These are phyloP conservation scores for Cybosia mesomella DNA, from an alignment of 2,888 invertebrate species.

Conservation along the genomic window DNA sequence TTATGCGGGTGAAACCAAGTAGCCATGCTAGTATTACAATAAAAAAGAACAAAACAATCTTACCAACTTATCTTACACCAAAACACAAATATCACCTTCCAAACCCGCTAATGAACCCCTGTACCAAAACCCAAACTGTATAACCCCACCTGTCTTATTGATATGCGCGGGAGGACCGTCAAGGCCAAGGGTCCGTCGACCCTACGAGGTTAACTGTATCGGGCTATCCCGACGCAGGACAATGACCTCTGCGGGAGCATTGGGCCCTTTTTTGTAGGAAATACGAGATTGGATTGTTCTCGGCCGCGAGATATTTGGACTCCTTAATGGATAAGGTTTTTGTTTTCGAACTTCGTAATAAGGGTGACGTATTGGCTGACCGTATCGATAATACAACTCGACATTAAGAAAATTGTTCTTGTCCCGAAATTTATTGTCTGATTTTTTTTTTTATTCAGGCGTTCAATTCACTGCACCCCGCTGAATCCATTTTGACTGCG, in stretches of 20 bases:
- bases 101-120: constrained; percentile 10
- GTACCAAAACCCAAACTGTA: neutral
- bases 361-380: neutral
- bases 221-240: constrained; percentile 52
- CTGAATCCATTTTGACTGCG: too few relatives aligned
- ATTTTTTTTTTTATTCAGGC: too few relatives aligned
- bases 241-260: constrained; percentile 40
- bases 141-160: constrained; percentile 52
- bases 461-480: too few relatives aligned
- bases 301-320: constrained; percentile 11
- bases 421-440: too few relatives aligned
- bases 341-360: neutral
- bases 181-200: constrained; percentile 53
- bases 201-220: constrained; percentile 46
- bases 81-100: constrained; percentile 6
- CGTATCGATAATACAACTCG: neutral
- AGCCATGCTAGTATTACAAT: neutral
- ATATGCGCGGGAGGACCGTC: constrained; percentile 49
- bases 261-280: constrained; percentile 34
- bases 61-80: neutral
- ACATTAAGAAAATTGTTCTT: too few relatives aligned
- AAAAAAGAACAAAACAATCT: neutral
- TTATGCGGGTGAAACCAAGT: too few relatives aligned
- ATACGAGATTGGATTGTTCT: constrained; percentile 35
- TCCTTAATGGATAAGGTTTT: constrained; percentile 5